Conservation (phyloP, 2,797 vertebrate species). For the Poeciliopsis infans region DNA sequence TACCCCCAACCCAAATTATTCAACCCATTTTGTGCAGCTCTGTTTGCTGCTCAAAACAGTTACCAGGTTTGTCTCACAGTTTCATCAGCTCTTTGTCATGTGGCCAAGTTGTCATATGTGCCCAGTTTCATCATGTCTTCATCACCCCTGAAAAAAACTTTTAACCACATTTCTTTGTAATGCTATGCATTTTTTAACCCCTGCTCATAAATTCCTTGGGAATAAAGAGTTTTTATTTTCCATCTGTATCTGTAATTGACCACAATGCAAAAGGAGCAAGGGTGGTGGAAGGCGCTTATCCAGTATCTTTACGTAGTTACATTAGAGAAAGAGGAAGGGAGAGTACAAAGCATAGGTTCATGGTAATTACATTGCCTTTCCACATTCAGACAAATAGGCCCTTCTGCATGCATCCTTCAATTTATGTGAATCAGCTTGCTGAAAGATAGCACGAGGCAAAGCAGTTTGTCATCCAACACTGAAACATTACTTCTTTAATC, state of each 20-base stretch:
- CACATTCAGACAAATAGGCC: slow-evolving; percentile 58
- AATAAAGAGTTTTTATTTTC: slow-evolving; percentile 61
- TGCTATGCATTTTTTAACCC: slow-evolving; percentile 45
- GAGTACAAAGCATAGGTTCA: slow-evolving; percentile 65
- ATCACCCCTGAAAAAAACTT: slow-evolving; percentile 70
- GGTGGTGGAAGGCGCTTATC: slow-evolving; percentile 53
- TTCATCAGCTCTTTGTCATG: slow-evolving; percentile 80
- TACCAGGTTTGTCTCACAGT: slow-evolving; percentile 76
- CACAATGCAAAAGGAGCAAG: slow-evolving; percentile 60
- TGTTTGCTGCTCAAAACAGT: slow-evolving; percentile 71
- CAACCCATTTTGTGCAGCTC: slow-evolving; percentile 52
- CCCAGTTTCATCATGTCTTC: slow-evolving; percentile 80
- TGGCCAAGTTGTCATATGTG: slow-evolving; percentile 79
- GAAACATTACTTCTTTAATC: slow-evolving; percentile 56
- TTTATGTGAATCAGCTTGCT: slow-evolving; percentile 58
- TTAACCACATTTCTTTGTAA: slow-evolving; percentile 67
- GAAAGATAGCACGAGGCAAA: slow-evolving; percentile 55
- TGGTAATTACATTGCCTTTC: slow-evolving; percentile 57
- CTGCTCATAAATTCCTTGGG: slow-evolving; percentile 65
- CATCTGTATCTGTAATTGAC: slow-evolving; percentile 75
- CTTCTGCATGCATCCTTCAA: slow-evolving; percentile 64
- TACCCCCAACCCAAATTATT: slow-evolving; percentile 52
- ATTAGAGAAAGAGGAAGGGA: slow-evolving; percentile 33
- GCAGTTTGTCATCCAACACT: slow-evolving; percentile 56
- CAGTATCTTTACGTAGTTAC: slow-evolving; percentile 59